Evolutionary conservation across 1,140 invertebrate genomes (phyloP), one percentile per base, ranked within the genome.

Genomic region (Bombus sylvicola): DNA sequence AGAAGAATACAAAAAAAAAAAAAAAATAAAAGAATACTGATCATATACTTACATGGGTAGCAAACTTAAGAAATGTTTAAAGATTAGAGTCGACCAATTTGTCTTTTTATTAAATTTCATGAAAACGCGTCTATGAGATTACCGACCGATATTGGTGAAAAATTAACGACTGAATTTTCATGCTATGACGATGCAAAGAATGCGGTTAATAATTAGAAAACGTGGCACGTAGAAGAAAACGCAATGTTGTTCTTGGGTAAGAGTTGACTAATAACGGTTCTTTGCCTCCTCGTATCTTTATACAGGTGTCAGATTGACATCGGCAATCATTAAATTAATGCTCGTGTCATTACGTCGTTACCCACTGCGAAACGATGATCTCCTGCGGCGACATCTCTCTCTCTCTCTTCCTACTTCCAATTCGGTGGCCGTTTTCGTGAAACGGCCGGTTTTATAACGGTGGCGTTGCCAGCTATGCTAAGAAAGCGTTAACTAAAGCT

Each of bases 341-440:
- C 37, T 53, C 5, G 18, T 53, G 59, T 88, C 68, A 74, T 85
- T 85, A 57, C 18, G 57, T 75, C 53, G 62, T 76, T 81, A 39
- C 18, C 62, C 15, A 18, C 72, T 62, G 57, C 13, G 31, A 72
- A 39, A 75, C 64, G 34, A 57, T 74, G 53, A 41, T 31, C 39
- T 53, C 18, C 12, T 5, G 22, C 41, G n/a, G 34, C 34, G 57
- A 75, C 25, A 12, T 62, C 28, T 64, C 47, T 74, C 62, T 62
- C 28, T 59, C 37, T 64, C 37, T 74, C 62, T 84, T 84, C 66
- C 31, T 62, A 78, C 47, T 89, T 81, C 57, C 57, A 64, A 86
- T 86, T 88, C 69, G 68, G 43, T 39, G 53, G 41, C 74, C 34
- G 68, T 88, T 81, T 53, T 82, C 83, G 37, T 66, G 76, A 81